Conservation (phyloP, 2,797 vertebrate genomes). For the Pangasius mekongensis region DNA sequence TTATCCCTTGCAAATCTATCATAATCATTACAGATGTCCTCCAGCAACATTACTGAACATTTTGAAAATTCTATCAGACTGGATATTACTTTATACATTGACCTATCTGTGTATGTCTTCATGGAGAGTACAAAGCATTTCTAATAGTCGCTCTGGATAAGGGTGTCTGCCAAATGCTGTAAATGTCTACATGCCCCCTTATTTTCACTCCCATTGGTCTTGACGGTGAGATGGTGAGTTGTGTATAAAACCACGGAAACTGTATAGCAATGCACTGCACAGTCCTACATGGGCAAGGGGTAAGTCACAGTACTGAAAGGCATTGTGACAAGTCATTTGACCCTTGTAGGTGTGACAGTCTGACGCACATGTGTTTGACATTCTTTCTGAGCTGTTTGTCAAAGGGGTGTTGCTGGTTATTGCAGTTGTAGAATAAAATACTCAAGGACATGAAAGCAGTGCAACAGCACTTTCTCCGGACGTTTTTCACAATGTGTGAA, state of each 20-base stretch:
- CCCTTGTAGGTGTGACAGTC: slow-evolving; percentile 1
- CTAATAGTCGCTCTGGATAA: not conserved
- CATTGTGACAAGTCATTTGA: not conserved
- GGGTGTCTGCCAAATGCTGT: not conserved
- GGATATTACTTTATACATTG: not conserved
- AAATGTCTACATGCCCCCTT: not conserved
- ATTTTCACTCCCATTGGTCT: not conserved
- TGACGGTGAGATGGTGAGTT: not conserved
- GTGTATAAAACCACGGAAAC: not conserved
- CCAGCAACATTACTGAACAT: not conserved
- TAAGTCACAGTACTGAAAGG: not conserved
- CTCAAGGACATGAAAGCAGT: no score
- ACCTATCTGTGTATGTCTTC: not conserved
- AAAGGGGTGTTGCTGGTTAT: slow-evolving; percentile 16
- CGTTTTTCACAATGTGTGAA: not conserved
- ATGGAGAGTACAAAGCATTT: not conserved
- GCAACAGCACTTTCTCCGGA: not conserved
- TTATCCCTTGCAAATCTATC: not conserved
- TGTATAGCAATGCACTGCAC: not conserved
- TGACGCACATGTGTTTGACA: not conserved
- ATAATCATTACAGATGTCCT: not conserved
- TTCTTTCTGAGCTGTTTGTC: slow-evolving; percentile 18
- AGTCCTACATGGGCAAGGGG: not conserved
- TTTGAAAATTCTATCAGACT: not conserved
- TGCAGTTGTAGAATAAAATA: not conserved